Evolutionary conservation across 2,113 vertebrate genomes (phyloP), one percentile per base, ranked within the genome.

Genomic region (Pterocles burchelli): DNA sequence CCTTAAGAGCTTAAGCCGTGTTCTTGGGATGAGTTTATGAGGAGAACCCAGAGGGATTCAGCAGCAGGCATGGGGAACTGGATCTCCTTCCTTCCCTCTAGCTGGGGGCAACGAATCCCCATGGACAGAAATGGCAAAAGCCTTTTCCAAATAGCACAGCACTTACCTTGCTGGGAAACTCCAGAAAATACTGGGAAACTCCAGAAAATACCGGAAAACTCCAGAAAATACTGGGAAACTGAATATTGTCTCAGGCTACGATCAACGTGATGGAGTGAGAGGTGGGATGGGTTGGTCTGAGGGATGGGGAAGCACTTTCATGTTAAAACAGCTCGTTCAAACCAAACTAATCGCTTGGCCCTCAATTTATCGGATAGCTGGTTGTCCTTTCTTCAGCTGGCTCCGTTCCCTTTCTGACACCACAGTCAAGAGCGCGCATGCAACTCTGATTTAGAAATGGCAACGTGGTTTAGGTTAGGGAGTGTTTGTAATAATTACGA

Each of bases 401-500:
- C 84, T 93, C 52, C 3, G 10, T 59, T 93, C 87, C 72, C 72
- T 65, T 91, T 87, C 92, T 89, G 80, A 90, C 96, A 89, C 80
- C 70, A 61, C 54, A 87, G 85, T 65, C 54, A n/a, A 94, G 92
- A 94, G 92, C 83, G 46, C 81, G 92, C 79, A 66, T 43, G 92
- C 83, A 89, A 43, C 70, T 92, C 91, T 51, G 83, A 86, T 83
- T 93, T 85, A 61, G 68, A 89, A 93, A 89, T 61, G 92, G 88
- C 96, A 96, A 10, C 83, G 61, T 96, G 91, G 91, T 96, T 96
- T 95, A 94, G 86, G 92, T 96, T 96, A 96, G 85, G 81, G 88
- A 94, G 82, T 90, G 89, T 95, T 96, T 97, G 74, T 89, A 97
- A 93, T 94, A 96, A 91, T 96, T 92, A 86, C 51, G 88, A 96